Evolutionary conservation across 2,888 invertebrate genomes (phyloP), one percentile per base, ranked within the genome.

Genomic region (Hanleya hanleyi): DNA sequence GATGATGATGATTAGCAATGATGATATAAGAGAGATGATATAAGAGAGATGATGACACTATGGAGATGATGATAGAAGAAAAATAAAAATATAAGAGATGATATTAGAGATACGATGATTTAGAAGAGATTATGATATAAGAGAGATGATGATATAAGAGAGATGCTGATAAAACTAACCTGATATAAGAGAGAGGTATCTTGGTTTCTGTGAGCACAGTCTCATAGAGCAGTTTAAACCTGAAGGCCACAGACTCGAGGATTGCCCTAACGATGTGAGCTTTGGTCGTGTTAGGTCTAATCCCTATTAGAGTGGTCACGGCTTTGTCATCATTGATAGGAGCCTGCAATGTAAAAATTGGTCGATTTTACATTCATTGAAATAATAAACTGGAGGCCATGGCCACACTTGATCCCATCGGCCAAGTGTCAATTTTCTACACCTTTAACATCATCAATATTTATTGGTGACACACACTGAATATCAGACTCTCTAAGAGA

Each of bases 221-320:
- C 65, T 93, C 92, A 84, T 94, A 95, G 22, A 97, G 92, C 81
- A 97, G 94, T 26, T 94, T 93, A 37, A 96, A 26, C 95, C 99
- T 97, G 89, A 97, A 99, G 84, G 97, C 97, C 1, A 99, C 95
- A 0, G 98, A 96, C 91, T 99, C 98, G 41, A 99, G 92, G 0
- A 97, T 95, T 0, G 99, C 98, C 81, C 98, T 92, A 57, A 97
- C 95, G 75, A 99, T 95, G 91, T 99, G 98, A 82, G 96, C 95
- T 90, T 96, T 96, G 0, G 95, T 96, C 0, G 97, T 96, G 86
- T 95, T 96, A 51, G 96, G 96, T 0, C 97, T 97, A 78, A 98
- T 91, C 0, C 98, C 98, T 86, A 97, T 96, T 80, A 98, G 95
- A 18, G 96, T 96, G 0, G 96, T 94, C 0, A 95, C 95, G 0